Base-by-base conservation (phyloP, 2,797 vertebrate genomes). In the Lates japonicus region DNA sequence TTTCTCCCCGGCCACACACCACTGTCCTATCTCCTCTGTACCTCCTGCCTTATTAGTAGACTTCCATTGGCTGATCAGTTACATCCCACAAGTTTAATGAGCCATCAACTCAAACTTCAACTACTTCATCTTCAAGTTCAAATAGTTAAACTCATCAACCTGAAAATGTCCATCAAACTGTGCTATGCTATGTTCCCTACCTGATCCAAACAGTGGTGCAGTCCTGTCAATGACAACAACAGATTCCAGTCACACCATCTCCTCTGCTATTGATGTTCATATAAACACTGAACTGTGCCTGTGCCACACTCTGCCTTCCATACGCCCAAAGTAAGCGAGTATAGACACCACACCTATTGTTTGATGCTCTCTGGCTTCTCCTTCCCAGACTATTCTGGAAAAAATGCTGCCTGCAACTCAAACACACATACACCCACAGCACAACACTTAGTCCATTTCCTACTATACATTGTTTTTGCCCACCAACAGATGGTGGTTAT, bases 371-470 rank as follows among this genome's bases (percentile, higher is more conserved):
- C 81, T 84, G 87, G 87, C 89, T 78, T 83, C 78, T 80, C 73
- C 70, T 63, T 88, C 88, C 86, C 83, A 88, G 90, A 90, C 76
- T 42, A 48, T 93, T 95, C 95, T 91, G 90, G 88, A 91, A 91
- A 88, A 29, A 89, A 85, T 2, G 8, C 44, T 51, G 7, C 54
- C 55, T 35, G 14, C 25, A 54, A n/a, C 31, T 44, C 19, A 37
- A 44, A 66, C 63, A 60, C 60, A 42, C 51, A 49, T 49, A 2
- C 62, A 74, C 31, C 78, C 44, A 72, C 58, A 46, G 22, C 19
- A 42, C 22, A 19, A 7, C 41, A 41, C 62, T 37, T 22, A 29
- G 49, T 14, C 62, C 48, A 51, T 51, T 3, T n/a, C n/a, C 2
- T 65, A 61, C 29, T 9, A 63, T 59, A n/a, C 16, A 58, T 46